Conservation (phyloP, 2,797 vertebrate species). For the Lateolabrax maculatus region DNA sequence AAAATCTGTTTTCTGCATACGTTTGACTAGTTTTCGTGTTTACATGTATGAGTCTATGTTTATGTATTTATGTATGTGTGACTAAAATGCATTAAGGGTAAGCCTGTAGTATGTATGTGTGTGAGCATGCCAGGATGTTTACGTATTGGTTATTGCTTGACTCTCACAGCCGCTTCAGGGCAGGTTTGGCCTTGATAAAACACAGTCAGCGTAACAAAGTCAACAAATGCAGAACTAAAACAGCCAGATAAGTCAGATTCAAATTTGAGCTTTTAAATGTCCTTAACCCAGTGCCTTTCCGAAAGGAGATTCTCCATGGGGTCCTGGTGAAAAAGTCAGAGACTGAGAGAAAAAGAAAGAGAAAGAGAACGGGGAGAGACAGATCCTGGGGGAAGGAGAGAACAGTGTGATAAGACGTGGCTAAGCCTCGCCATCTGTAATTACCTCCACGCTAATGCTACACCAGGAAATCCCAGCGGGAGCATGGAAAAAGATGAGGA, state of each 20-base stretch:
- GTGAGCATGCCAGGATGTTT: background rate
- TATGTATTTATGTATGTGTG: constrained; percentile 21
- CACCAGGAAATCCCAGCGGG: constrained; percentile 57
- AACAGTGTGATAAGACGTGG: constrained; percentile 70
- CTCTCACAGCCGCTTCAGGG: constrained; percentile 16
- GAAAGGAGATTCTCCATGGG: constrained; percentile 44
- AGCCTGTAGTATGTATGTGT: background rate
- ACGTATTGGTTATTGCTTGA: background rate
- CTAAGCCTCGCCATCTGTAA: constrained; percentile 73
- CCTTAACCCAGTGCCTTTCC: constrained; percentile 48
- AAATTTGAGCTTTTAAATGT: constrained; percentile 52
- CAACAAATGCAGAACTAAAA: constrained; percentile 42
- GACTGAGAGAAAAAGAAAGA: constrained; percentile 43
- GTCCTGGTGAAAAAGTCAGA: constrained; percentile 31
- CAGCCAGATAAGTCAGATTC: constrained; percentile 40
- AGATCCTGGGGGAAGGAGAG: constrained; percentile 56
- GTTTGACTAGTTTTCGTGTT: background rate
- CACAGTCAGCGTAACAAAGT: constrained; percentile 40
- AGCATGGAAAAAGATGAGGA: constrained; percentile 48
- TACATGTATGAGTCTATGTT: background rate
- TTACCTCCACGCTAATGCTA: constrained; percentile 73
- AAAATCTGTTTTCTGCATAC: constrained; percentile 5
- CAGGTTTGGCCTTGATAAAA: constrained; percentile 47
- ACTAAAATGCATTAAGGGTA: constrained; percentile 2
- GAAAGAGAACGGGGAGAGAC: constrained; percentile 32